Base-by-base conservation (phyloP, 2,888 invertebrate genomes). In the Thelaira solivaga region DNA sequence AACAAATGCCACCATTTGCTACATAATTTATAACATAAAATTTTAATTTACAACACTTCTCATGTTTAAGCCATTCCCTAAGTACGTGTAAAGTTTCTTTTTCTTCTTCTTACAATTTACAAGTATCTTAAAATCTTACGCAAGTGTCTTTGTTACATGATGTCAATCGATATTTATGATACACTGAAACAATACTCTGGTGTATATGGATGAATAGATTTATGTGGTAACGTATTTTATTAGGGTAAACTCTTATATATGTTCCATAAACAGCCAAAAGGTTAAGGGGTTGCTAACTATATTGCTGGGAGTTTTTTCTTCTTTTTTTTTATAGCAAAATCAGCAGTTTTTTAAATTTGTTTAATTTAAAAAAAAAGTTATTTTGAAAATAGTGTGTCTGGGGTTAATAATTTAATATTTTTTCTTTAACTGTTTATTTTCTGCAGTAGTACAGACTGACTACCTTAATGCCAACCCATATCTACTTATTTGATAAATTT, bases 161-260 rank as follows among this genome's bases (percentile, higher is more conserved):
- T 62, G 59, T 67, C 74, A 74, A 74, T 69, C 78, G 69, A 74
- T 71, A 71, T 71, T 71, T 78, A 74, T 71, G 65, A 74, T 71
- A 65, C 36, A 31, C 47, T 41, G 24, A 18, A 24, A 69, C 20
- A 59, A 47, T 39, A 34, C 72, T 49, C 62, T 10, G 22, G 68
- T 20, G 62, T 16, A 68, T 65, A 65, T 59, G 29, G 18, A 6
- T 13, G 29, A 1, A 34, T 43, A 20, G 10, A 34, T 34, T 11
- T 34, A 34, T 34, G 34, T 2, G 2, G 5, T 11, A 22, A 22
- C n/a, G n/a, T n/a, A n/a, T 34, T 3, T 8, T 10, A n/a, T 34
- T 31, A 31, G n/a, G n/a, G n/a, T n/a, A n/a, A n/a, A n/a, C n/a
- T n/a, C n/a, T n/a, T n/a, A n/a, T n/a, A n/a, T n/a, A n/a, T n/a